Conservation (phyloP, 2,797 vertebrate species). For the Hylomyscus alleni region DNA sequence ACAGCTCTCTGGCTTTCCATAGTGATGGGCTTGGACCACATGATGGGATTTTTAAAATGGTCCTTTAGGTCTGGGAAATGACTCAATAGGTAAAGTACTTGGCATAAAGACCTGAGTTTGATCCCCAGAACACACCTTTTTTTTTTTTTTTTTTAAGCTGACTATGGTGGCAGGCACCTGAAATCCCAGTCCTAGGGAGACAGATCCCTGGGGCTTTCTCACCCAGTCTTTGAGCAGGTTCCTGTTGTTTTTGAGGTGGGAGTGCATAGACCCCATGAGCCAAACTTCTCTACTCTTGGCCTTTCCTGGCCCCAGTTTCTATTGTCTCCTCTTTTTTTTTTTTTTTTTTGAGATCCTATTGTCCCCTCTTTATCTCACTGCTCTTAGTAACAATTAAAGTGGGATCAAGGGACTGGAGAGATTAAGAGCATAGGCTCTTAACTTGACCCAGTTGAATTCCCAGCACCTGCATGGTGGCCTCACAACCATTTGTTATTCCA, state of each 20-base stretch:
- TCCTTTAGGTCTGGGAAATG: background rate
- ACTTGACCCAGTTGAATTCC: background rate
- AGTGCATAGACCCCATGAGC: background rate
- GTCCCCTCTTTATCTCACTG: background rate
- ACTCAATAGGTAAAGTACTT: background rate
- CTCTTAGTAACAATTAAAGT: background rate
- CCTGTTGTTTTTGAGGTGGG: background rate
- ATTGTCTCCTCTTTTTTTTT: background rate
- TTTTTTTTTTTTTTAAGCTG: no score
- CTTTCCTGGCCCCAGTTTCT: background rate
- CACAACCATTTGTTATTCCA: background rate
- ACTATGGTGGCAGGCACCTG: background rate
- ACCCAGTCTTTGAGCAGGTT: background rate
- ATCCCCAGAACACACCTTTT: background rate
- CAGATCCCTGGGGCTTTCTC: background rate
- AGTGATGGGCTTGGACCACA: background rate
- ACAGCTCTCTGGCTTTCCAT: background rate
- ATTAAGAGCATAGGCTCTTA: background rate
- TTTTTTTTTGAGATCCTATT: no score
- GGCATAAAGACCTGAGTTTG: background rate
- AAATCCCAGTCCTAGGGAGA: background rate
- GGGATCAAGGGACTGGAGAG: background rate
- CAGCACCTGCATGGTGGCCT: background rate
- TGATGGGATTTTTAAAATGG: background rate
- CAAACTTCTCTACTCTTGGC: background rate